A percentile compares a stretch with the other conserved stretches of the same genome.
Evolutionary conservation across 2,113 vertebrate species (phyloP).

Genomic region (Pteronura brasiliensis): DNA sequence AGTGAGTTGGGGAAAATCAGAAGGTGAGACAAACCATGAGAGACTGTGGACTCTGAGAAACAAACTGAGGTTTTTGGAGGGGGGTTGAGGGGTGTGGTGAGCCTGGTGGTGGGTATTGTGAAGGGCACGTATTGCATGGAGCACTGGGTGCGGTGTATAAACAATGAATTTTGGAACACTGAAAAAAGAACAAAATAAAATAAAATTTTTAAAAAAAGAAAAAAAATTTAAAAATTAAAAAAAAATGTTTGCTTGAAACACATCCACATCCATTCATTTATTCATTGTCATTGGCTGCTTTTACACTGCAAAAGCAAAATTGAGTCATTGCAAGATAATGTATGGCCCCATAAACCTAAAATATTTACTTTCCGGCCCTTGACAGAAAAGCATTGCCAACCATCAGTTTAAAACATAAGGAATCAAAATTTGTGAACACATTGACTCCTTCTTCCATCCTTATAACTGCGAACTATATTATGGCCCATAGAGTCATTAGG

Average conservation of each 20-base stretch:
- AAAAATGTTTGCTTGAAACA: background rate
- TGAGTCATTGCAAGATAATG: background rate
- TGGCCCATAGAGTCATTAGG: background rate
- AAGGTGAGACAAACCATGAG: too few relatives aligned
- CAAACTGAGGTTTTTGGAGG: too few relatives aligned
- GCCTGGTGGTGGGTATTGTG: too few relatives aligned
- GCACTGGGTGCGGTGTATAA: too few relatives aligned
- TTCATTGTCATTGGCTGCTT: background rate
- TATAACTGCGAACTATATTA: background rate
- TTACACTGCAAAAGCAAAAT: background rate
- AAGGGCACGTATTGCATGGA: too few relatives aligned
- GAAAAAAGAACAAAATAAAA: too few relatives aligned
- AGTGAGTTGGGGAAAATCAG: too few relatives aligned
- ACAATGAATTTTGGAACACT: too few relatives aligned
- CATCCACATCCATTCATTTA: background rate
- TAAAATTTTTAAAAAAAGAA: too few relatives aligned
- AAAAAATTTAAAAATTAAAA: too few relatives aligned
- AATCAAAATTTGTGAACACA: background rate
- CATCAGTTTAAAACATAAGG: background rate
- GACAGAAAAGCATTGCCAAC: background rate
- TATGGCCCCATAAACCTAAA: background rate
- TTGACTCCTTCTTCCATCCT: background rate
- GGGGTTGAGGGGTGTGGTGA: accelerated
- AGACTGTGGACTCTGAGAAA: too few relatives aligned
- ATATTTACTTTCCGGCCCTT: background rate